Evolutionary conservation across 2,888 invertebrate species (phyloP), one percentile per base, ranked within the genome.

Genomic region (Meandrusa payeni): DNA sequence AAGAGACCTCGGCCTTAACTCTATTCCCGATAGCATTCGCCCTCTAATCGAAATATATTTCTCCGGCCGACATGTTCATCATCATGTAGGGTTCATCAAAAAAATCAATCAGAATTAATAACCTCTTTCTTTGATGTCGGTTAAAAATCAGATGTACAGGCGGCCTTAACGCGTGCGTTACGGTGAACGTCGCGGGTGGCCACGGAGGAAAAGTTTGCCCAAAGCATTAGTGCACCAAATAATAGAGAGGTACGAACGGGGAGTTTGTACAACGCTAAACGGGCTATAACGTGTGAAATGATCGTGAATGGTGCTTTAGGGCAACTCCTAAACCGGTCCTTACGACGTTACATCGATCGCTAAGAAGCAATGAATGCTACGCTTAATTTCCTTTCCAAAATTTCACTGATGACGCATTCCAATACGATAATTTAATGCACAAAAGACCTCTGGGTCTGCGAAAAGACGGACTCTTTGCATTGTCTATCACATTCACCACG

Each of bases 231-330:
- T 46, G 33, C 45, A 41, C 44, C 54, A 57, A 64, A 65, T 61
- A 53, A 69, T 59, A 55, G 55, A 56, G 50, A 55, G 45, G 51
- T 47, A 26, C 28, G 33, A 11, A 34, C 22, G 7, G 37, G 17
- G 43, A 47, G 50, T 54, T 55, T 58, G 55, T 49, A 37, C 46
- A 51, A 41, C 45, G 50, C 53, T 59, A 58, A 64, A 59, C 52
- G 47, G 48, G 50, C 41, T 54, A 39, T 58, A 59, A 60, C 54
- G 61, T 62, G 62, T 64, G 60, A 64, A 64, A 55, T 52, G 48
- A 50, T 46, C 42, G 43, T 31, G 36, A 29, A 37, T 15, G 26
- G 28, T 31, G 12, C 37, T 26, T 42, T 31, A n/a, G 24, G 31
- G 27, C 10, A 32, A 9, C 11, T 26, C 41, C 17, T 4, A 36